phyloP scores from a whole-genome alignment of 2,113 vertebrate genomes.

The Tenrec ecaudatus region DNA sequence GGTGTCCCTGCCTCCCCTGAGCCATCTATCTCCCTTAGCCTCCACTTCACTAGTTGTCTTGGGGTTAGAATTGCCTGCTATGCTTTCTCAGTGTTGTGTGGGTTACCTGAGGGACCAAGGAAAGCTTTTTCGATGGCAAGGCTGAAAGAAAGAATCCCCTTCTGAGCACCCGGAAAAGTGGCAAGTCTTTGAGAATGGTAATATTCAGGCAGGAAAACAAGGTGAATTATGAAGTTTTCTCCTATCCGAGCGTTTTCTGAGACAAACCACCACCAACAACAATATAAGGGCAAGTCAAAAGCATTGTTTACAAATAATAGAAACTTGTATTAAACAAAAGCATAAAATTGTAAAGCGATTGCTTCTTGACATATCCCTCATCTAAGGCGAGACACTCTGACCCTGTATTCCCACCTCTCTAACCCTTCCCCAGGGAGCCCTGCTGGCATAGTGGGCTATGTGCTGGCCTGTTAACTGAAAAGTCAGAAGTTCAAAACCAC shows the following conservation, averaged over 20 bases:
- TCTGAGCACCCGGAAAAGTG: constrained; percentile 69
- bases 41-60: background rate
- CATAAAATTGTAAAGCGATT: no score
- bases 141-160: constrained; percentile 74
- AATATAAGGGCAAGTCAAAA: no score
- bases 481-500: no score
- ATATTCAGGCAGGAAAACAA: constrained; percentile 16
- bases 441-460: no score
- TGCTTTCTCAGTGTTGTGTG: constrained; percentile 74
- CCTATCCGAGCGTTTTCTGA: constrained; percentile 51
- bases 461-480: no score
- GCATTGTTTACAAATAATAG: background rate
- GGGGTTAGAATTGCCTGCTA: constrained; percentile 56
- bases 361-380: no score
- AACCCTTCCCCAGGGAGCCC: no score
- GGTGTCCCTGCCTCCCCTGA: background rate
- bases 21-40: background rate
- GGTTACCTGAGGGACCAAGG: constrained; percentile 73
- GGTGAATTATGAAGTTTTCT: constrained; percentile 15
- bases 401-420: no score
- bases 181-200: constrained; percentile 23
- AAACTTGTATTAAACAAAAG: background rate
- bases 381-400: no score
- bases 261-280: background rate
- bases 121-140: constrained; percentile 74